Evolutionary conservation across 2,113 vertebrate species (phyloP), one percentile per base, ranked within the genome.

Genomic region (Numida meleagris): DNA sequence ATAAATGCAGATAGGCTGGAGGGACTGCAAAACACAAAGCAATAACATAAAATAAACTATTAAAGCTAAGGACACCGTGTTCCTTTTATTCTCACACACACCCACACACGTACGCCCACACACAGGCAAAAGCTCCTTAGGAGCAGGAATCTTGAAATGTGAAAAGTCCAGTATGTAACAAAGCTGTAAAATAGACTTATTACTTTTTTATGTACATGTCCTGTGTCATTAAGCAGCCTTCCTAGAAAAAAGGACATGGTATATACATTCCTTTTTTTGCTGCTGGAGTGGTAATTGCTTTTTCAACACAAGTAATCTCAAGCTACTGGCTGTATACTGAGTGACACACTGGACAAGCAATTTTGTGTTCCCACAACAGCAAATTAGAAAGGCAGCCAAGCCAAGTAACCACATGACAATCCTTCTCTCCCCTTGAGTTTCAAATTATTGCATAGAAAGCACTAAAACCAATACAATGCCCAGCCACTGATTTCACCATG

Each of bases 1-100:
- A 88, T 96, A 96, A 97, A 97, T 94, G 93, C 92, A 96, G 92
- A 95, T 94, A 95, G 95, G 93, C 96, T 95, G 90, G 88, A 93
- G 95, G 59, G 94, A 91, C 94, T 89, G 72, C 88, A 91, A 96
- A 93, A 90, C 75, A 91, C 85, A 90, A 70, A 94, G 80, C 92
- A 94, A 77, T 88, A 90, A 78, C 91, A 89, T 77, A 95, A 95
- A 96, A 88, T 86, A 94, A 93, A 90, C 83, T 92, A 95, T 86
- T 93, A 95, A 92, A 96, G 93, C 67, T 92, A 97, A 96, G 92
- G 95, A 91, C 96, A 97, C 59, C 48, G 29, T 91, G 91, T 94
- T 96, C 90, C 87, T 97, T 95, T 87, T 82, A 27, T 95, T 94
- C 73, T 90, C 46, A 46, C 70, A 48, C 59, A 66, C 82, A 91